These are phyloP conservation scores for Pogonomyrmex barbatus DNA, from an alignment of 1,140 invertebrate genomes.

Conservation along the genomic window DNA sequence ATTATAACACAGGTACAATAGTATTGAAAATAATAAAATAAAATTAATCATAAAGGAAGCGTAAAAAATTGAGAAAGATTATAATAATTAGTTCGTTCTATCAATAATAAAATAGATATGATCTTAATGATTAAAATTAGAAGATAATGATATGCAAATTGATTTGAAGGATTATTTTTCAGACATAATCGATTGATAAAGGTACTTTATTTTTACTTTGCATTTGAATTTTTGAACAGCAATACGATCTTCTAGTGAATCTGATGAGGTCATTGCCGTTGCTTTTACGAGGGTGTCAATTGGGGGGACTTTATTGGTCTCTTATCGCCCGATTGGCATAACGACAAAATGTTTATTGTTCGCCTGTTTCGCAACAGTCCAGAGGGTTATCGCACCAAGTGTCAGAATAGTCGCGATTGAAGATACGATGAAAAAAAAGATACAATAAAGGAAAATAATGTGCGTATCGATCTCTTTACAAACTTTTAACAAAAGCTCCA, in stretches of 20 bases:
- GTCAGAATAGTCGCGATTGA: conserved; percentile 56
- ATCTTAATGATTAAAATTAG: not conserved
- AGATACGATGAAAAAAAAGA: conserved; percentile 34
- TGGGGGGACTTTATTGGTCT: conserved; percentile 67
- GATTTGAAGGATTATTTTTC: not conserved
- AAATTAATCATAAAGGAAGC: not conserved
- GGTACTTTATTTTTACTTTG: not conserved
- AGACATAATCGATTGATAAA: conserved; percentile 2
- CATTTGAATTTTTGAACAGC: conserved; percentile 27
- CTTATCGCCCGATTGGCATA: conserved; percentile 70
- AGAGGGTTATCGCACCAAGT: conserved; percentile 66
- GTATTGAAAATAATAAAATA: conserved; percentile 5
- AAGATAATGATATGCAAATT: not conserved
- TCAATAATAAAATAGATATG: not conserved
- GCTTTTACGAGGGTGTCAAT: conserved; percentile 66
- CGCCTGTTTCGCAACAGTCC: conserved; percentile 69
- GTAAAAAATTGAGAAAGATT: not conserved
- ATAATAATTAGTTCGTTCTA: not conserved
- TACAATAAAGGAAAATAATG: not conserved
- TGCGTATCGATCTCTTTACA: not conserved
- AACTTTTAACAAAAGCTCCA: not conserved
- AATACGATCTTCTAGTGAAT: conserved; percentile 33
- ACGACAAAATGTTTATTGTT: conserved; percentile 78
- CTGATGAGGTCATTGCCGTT: conserved; percentile 64
- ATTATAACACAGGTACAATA: no score